phyloP scores from a whole-genome alignment of 2,888 invertebrate genomes.

The Eupithecia subfuscata region DNA sequence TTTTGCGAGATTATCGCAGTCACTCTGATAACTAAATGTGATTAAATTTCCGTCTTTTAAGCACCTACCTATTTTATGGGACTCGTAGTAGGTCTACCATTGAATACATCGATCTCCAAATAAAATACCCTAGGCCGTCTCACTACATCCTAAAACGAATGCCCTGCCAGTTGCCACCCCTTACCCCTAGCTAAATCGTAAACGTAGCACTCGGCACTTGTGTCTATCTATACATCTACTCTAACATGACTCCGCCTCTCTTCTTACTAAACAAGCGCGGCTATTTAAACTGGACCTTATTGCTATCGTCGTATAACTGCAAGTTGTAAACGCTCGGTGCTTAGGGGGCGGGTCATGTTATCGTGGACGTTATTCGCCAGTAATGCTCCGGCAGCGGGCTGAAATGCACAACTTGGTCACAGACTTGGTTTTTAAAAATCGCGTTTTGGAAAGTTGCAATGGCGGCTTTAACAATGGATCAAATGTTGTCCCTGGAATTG shows the following conservation, averaged over 20 bases:
- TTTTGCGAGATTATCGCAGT: too few species aligned
- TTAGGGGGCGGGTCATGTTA: conserved; percentile 25
- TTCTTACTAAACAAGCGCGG: not conserved
- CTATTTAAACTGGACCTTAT: conserved; percentile 16
- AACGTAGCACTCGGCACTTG: not conserved
- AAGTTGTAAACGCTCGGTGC: not conserved
- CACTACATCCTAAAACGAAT: not conserved
- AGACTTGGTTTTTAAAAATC: not conserved
- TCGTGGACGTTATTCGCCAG: conserved; percentile 16
- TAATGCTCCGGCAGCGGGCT: not conserved
- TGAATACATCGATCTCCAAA: not conserved
- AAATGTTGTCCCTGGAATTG: conserved; percentile 7
- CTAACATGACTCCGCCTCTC: conserved; percentile 15
- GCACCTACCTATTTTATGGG: not conserved
- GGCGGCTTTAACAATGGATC: not conserved
- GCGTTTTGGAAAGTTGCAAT: not conserved
- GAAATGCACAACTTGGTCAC: not conserved
- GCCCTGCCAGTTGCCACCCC: too few species aligned
- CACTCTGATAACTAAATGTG: not conserved
- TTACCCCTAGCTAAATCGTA: not conserved
- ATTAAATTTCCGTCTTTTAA: not conserved
- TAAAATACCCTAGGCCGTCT: not conserved
- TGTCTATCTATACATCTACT: conserved; percentile 15
- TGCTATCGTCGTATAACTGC: not conserved
- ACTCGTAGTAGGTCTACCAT: too few species aligned